phyloP scores from a whole-genome alignment of 2,113 vertebrate genomes.

The Callorhinus ursinus region DNA sequence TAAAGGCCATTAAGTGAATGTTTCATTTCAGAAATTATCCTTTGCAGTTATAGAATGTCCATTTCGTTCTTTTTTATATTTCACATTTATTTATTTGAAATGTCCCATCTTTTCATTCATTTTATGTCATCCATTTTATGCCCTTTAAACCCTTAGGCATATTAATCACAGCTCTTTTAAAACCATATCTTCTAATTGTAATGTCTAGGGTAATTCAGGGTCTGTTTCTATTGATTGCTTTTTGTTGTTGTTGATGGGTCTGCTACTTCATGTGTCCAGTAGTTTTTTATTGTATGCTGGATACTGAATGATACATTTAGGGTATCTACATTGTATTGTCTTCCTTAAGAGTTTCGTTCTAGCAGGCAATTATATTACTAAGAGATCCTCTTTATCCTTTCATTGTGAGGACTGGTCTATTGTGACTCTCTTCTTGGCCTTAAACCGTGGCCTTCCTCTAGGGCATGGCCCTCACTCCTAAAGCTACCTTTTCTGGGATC shows the following conservation, averaged over 20 bases:
- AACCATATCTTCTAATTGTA: not conserved
- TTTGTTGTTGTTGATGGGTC: not conserved
- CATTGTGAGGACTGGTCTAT: not conserved
- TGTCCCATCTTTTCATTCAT: not conserved
- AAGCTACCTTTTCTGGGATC: not conserved
- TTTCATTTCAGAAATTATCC: conserved; percentile 7
- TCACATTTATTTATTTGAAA: not conserved
- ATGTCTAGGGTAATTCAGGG: not conserved
- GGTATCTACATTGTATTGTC: not conserved
- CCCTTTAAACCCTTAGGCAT: not conserved
- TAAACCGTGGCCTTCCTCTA: not conserved
- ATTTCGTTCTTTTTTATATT: not conserved
- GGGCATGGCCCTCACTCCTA: not conserved
- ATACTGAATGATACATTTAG: not conserved
- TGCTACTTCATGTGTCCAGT: not conserved
- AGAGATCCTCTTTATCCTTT: not conserved
- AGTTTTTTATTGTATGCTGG: not conserved
- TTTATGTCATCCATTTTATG: not conserved
- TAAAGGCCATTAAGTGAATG: not conserved
- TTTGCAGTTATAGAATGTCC: not conserved
- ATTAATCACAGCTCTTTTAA: not conserved
- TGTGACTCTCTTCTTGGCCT: not conserved
- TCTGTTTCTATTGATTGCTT: not conserved
- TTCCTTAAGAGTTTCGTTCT: not conserved
- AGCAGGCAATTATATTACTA: not conserved